phyloP scores from a whole-genome alignment of 2,888 invertebrate species.

The Eupithecia abbreviata region DNA sequence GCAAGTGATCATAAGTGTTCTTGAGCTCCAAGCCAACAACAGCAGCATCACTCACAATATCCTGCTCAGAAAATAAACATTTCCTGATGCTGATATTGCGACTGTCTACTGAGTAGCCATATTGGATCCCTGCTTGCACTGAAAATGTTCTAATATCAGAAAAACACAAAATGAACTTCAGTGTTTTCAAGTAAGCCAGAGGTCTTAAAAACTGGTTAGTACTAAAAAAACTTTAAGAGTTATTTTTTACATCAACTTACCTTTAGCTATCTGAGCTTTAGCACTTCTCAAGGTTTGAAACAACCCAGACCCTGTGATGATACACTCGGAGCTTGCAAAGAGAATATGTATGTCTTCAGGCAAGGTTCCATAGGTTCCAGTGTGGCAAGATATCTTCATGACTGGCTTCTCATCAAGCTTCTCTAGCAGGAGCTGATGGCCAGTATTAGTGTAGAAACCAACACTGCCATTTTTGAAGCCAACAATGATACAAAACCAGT shows the following conservation, averaged over 20 bases:
- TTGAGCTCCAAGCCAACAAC: conserved; percentile 88
- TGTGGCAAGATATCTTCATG: conserved; percentile 90
- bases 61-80: conserved; percentile 92
- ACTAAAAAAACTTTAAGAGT: neutral
- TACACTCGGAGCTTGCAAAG: conserved; percentile 88
- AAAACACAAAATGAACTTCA: neutral
- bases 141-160: conserved; percentile 46
- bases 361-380: conserved; percentile 79
- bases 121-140: conserved; percentile 89
- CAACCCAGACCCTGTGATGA: conserved; percentile 89
- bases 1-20: conserved; percentile 93
- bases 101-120: conserved; percentile 79
- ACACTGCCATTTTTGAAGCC: conserved; percentile 94
- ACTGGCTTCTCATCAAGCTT: conserved; percentile 93
- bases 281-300: conserved; percentile 91
- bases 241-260: conserved; percentile 68
- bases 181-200: neutral
- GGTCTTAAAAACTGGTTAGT: neutral
- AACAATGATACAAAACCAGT: conserved; percentile 96
- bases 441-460: conserved; percentile 94
- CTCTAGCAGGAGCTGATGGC: conserved; percentile 91
- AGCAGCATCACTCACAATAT: conserved; percentile 89
- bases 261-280: conserved; percentile 91
- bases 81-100: conserved; percentile 90
- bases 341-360: conserved; percentile 89